Evolutionary conservation across 2,888 invertebrate species (phyloP).

Genomic region (Lithodes maja): DNA sequence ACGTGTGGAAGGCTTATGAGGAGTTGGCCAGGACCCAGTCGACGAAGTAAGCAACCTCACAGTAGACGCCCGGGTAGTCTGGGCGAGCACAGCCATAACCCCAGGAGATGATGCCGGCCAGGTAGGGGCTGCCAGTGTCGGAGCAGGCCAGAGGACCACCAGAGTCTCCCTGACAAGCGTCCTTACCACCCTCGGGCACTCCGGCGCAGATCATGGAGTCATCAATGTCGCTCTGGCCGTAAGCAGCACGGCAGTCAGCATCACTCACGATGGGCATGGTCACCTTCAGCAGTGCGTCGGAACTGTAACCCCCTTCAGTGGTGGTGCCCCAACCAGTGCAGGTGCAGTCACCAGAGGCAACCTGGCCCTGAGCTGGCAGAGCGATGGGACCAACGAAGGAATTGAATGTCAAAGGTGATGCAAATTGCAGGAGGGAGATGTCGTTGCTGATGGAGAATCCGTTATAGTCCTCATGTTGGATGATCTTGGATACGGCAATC

Average conservation of each 20-base stretch:
- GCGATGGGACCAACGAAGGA: slow-evolving; percentile 21
- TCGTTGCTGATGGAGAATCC: slow-evolving; percentile 44
- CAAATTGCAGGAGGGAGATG: slow-evolving; percentile 45
- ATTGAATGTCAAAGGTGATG: slow-evolving; percentile 44
- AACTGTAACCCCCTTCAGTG: slow-evolving; percentile 28
- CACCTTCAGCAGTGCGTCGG: slow-evolving; percentile 24
- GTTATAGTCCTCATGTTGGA: slow-evolving; percentile 50
- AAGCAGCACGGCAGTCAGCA: slow-evolving; percentile 19
- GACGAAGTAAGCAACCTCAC: too few relatives aligned
- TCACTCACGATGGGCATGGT: slow-evolving; percentile 33
- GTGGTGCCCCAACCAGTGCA: slow-evolving; percentile 39
- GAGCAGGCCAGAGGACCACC: slow-evolving; percentile 71
- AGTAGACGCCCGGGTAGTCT: not conserved
- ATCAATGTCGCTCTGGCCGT: slow-evolving; percentile 17
- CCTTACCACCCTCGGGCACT: slow-evolving; percentile 32
- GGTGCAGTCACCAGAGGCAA: slow-evolving; percentile 28
- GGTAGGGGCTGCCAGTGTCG: not conserved
- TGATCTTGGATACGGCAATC: slow-evolving; percentile 37
- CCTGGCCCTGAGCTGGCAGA: slow-evolving; percentile 40
- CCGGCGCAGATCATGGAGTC: slow-evolving; percentile 50
- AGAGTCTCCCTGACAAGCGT: slow-evolving; percentile 72
- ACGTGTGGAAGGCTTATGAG: too few relatives aligned
- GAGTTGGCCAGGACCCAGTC: too few relatives aligned
- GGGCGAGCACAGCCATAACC: slow-evolving; percentile 47
- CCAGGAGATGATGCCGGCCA: slow-evolving; percentile 52